Evolutionary conservation across 2,113 vertebrate genomes (phyloP), one percentile per base, ranked within the genome.

Genomic region (Pogona vitticeps): DNA sequence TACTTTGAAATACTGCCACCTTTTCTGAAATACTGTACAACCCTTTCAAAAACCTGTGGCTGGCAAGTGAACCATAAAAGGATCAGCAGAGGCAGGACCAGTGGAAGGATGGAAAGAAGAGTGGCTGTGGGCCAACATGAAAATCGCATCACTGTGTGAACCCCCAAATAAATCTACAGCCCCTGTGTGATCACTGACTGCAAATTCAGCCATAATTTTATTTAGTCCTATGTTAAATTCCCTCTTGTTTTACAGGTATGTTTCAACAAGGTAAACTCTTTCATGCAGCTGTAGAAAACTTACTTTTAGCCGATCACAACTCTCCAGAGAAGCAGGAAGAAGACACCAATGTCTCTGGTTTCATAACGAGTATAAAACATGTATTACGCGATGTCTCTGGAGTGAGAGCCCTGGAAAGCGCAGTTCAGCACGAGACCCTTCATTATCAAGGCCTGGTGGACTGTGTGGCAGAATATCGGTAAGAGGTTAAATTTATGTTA

Each of bases 401-500:
- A 76, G 97, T 98, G 71, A 96, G 94, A 92, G 98, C 97, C 33
- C 97, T 98, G 36, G 98, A 99, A 92, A 99, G 98, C 26, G 97
- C 95, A 0, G 98, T 99, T 78, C 95, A 96, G 0, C 98, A 99
- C 1, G 91, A 95, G 70, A 83, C 89, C 4, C 94, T 99, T 17
- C 95, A 96, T 75, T 99, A 99, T 42, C 80, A 95, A 86, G 99
- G 99, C 68, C 92, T 99, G 86, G 95, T 98, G 3, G 99, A 99
- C 91, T 99, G 99, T 3, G 97, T 99, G 46, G 98, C 99, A 72
- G 94, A 97, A 36, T 99, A 98, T 95, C 97, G 96, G 99, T 99
- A 94, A 97, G 96, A 59, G 91, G 46, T 80, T 63, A 33, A 31
- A 84, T 9, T 31, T 59, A 40, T 28, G 46, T 52, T 52, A 52